Conservation (phyloP, 2,797 vertebrate species). For the Ceryle rudis region DNA sequence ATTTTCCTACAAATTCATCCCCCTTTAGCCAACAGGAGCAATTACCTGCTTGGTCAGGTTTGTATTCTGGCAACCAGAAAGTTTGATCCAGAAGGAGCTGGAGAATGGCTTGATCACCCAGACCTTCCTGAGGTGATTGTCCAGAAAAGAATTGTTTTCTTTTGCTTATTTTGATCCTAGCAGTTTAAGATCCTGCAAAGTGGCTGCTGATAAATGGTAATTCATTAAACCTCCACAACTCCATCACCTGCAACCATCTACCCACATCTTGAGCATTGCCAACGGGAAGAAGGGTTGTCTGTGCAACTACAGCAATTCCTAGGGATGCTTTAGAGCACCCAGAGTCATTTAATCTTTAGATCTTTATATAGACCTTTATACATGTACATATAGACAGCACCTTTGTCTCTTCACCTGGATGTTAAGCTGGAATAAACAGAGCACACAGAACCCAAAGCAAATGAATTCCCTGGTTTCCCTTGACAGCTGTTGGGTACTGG, state of each 20-base stretch:
- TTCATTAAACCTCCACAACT: background rate
- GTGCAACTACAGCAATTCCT: background rate
- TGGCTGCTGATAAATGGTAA: background rate
- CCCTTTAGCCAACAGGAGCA: background rate
- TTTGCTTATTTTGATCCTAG: background rate
- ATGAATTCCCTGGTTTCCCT: background rate
- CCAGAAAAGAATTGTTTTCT: background rate
- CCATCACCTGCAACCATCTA: background rate
- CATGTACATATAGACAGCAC: accelerated
- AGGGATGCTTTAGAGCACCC: background rate
- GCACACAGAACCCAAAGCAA: background rate
- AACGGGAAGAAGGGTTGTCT: background rate
- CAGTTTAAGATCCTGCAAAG: background rate
- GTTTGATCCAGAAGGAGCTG: background rate
- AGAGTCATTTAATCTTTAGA: background rate
- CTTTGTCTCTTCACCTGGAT: background rate
- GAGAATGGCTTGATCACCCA: background rate
- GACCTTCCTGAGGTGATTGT: background rate
- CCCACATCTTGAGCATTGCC: background rate
- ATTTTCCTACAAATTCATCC: background rate
- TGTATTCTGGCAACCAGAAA: background rate
- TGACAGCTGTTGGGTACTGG: background rate
- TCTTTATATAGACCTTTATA: background rate
- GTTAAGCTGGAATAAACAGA: background rate
- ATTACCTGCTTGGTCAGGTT: background rate